Evolutionary conservation across 2,888 invertebrate genomes (phyloP).

Genomic region (Pyrochroa serraticornis): DNA sequence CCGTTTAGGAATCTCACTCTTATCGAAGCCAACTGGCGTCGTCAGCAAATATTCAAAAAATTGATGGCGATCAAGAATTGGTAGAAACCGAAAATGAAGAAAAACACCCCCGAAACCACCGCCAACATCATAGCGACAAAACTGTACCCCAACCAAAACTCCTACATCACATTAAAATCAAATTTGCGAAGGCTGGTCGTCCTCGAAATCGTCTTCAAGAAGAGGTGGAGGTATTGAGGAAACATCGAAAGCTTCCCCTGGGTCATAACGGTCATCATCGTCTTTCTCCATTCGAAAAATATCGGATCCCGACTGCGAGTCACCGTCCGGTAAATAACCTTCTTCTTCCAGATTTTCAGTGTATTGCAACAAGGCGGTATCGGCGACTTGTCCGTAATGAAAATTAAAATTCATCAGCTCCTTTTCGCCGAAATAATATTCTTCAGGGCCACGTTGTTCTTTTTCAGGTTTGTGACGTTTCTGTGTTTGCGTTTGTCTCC

Average conservation of each 20-base stretch:
- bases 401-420: slow-evolving; percentile 47
- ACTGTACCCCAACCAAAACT: slow-evolving; percentile 30
- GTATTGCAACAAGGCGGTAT: slow-evolving; percentile 41
- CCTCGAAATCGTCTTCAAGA: slow-evolving; percentile 75
- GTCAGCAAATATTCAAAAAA: slow-evolving; percentile 38
- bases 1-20: too few relatives aligned
- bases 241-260: slow-evolving; percentile 78
- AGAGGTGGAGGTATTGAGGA: slow-evolving; percentile 79
- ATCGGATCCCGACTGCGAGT: slow-evolving; percentile 61
- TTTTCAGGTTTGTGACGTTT: slow-evolving; percentile 65
- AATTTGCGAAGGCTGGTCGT: slow-evolving; percentile 55
- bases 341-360: slow-evolving; percentile 58
- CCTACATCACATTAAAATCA: slow-evolving; percentile 53
- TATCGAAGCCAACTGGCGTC: too few relatives aligned
- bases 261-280: slow-evolving; percentile 66
- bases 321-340: slow-evolving; percentile 69
- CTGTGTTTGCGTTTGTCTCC: slow-evolving; percentile 66
- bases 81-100: slow-evolving; percentile 34
- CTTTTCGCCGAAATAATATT: slow-evolving; percentile 52
- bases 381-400: slow-evolving; percentile 48
- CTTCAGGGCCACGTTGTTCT: slow-evolving; percentile 53
- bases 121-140: slow-evolving; percentile 37
- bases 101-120: slow-evolving; percentile 31
- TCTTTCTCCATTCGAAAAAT: slow-evolving; percentile 58
- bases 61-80: slow-evolving; percentile 37